Percentiles rank a stretch among this genome's conserved stretches.
Conservation (phyloP, 2,113 vertebrate genomes). For the Sylvia atricapilla region DNA sequence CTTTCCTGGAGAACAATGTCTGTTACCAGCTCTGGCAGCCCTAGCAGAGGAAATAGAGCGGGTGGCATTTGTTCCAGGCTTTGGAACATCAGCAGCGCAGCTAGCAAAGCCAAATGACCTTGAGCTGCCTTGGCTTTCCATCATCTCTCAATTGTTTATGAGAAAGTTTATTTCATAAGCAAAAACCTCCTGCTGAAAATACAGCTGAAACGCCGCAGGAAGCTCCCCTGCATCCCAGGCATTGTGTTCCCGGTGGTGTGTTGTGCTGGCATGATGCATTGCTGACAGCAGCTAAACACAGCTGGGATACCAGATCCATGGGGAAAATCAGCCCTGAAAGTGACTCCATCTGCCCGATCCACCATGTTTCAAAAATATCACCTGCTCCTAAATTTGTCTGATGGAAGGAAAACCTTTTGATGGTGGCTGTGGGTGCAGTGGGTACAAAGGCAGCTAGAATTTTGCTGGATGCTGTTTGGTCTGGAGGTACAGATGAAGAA, state of each 20-base stretch:
- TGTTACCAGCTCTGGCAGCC: background rate
- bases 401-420: background rate
- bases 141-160: background rate
- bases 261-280: background rate
- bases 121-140: background rate
- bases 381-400: background rate
- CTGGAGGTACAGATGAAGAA: background rate
- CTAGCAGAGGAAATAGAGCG: background rate
- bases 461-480: background rate
- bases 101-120: background rate
- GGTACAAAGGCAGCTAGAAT: background rate
- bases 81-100: background rate
- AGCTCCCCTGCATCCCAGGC: background rate
- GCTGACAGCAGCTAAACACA: background rate
- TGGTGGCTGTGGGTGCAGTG: background rate
- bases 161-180: conserved; percentile 67
- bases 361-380: background rate
- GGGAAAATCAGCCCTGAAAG: background rate
- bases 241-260: background rate
- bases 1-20: conserved; percentile 17
- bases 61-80: background rate
- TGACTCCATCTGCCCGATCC: fast-evolving
- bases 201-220: conserved; percentile 56
- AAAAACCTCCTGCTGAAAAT: conserved; percentile 60
- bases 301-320: background rate